A percentile compares a stretch with the other conserved stretches of the same genome.
Conservation (phyloP, 1,140 invertebrate species). For the Danaus plexippus region DNA sequence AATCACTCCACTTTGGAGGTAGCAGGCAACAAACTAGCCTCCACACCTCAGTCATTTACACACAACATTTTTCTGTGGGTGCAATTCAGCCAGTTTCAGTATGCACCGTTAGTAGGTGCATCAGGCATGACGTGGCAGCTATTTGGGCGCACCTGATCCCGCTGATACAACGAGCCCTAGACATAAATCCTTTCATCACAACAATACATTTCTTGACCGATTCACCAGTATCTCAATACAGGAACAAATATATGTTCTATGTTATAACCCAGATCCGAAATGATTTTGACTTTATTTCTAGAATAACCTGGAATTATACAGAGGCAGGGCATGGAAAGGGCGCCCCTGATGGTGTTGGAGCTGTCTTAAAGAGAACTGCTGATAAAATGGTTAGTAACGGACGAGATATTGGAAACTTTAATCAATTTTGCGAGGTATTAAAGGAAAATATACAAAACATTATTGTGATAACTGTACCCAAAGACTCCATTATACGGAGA, state of each 20-base stretch:
- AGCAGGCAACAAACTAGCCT: too few relatives aligned
- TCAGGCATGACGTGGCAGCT: too few relatives aligned
- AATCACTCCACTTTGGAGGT: not conserved
- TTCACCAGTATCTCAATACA: slow-evolving; percentile 2
- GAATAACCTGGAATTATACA: slow-evolving; percentile 4
- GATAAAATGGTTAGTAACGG: not conserved
- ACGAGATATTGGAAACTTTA: slow-evolving; percentile 1
- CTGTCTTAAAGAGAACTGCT: slow-evolving; percentile 4
- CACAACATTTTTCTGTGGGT: too few relatives aligned
- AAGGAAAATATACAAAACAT: not conserved
- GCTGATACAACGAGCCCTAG: too few relatives aligned
- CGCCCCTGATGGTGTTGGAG: slow-evolving; percentile 8
- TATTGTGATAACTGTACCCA: not conserved
- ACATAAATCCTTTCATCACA: too few relatives aligned
- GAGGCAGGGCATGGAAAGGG: slow-evolving; percentile 8
- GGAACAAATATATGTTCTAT: slow-evolving; percentile 5
- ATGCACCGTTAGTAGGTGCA: too few relatives aligned
- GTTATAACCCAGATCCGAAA: not conserved
- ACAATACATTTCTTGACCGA: too few relatives aligned
- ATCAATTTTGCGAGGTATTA: not conserved
- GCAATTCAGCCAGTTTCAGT: too few relatives aligned
- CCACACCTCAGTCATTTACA: too few relatives aligned
- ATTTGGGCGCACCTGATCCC: too few relatives aligned
- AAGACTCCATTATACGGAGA: too few relatives aligned
- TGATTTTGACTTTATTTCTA: not conserved